Evolutionary conservation across 2,797 vertebrate species (phyloP).

Genomic region (Platalea minor): DNA sequence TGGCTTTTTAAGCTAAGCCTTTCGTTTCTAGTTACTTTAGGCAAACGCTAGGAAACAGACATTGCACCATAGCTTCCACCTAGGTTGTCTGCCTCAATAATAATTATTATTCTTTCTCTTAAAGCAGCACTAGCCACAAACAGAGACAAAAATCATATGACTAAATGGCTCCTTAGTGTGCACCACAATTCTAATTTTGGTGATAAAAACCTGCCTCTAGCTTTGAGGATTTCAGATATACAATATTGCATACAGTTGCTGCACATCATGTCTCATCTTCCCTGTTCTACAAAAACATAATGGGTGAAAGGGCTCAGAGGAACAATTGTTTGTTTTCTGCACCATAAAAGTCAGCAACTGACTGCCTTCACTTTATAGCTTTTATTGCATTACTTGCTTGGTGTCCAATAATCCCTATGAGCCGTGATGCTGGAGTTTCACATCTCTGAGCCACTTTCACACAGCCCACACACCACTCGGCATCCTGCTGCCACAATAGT

Average conservation of each 20-base stretch:
- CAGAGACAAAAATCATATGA: background rate
- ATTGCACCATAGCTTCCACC: background rate
- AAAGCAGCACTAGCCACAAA: background rate
- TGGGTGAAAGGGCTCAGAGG: background rate
- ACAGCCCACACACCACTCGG: slow-evolving; percentile 31
- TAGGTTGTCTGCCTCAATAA: background rate
- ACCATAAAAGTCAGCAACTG: background rate
- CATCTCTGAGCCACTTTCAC: slow-evolving; percentile 28
- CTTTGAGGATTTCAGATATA: background rate
- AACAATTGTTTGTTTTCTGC: background rate
- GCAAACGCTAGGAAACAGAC: background rate
- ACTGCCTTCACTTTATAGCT: background rate
- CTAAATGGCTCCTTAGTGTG: background rate
- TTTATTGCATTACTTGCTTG: background rate
- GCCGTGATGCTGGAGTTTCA: background rate
- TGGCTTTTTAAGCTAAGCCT: background rate
- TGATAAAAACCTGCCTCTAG: background rate
- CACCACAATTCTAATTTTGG: background rate
- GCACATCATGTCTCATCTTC: background rate
- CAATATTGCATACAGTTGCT: background rate
- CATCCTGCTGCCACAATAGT: slow-evolving; percentile 30
- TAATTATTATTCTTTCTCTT: background rate
- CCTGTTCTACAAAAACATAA: background rate
- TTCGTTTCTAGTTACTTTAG: background rate
- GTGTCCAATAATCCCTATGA: background rate